phyloP scores from a whole-genome alignment of 2,888 invertebrate species.

The Scrobipalpa costella region DNA sequence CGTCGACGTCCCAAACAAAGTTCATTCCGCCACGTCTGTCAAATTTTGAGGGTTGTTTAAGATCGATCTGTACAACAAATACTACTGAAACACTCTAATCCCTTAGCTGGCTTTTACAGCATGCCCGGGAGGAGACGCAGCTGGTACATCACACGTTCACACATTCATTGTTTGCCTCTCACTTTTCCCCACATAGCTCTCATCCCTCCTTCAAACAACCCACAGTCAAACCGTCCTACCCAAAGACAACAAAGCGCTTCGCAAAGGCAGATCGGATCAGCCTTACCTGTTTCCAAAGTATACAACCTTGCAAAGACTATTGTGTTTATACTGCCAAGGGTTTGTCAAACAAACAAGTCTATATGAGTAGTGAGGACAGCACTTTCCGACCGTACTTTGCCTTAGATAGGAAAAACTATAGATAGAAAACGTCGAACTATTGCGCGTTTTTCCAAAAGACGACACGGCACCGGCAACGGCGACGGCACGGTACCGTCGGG shows the following conservation, averaged over 20 bases:
- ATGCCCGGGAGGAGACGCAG: too few species aligned
- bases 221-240: not conserved
- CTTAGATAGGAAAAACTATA: not conserved
- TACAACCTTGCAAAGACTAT: not conserved
- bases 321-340: conserved; percentile 1
- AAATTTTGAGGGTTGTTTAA: too few species aligned
- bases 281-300: not conserved
- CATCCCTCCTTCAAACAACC: not conserved
- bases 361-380: not conserved
- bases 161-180: too few species aligned
- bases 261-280: conserved; percentile 1
- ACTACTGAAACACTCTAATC: too few species aligned
- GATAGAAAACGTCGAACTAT: too few species aligned
- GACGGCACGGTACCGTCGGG: too few species aligned
- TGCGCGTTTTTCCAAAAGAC: not conserved
- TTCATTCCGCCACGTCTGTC: too few species aligned
- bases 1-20: too few species aligned
- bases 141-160: too few species aligned
- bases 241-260: not conserved
- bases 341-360: conserved; percentile 1
- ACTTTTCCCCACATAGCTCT: not conserved
- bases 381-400: not conserved
- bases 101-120: too few species aligned
- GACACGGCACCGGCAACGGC: too few species aligned
- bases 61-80: too few species aligned